Conservation (phyloP, 2,113 vertebrate genomes). For the Budorcas taxicolor region DNA sequence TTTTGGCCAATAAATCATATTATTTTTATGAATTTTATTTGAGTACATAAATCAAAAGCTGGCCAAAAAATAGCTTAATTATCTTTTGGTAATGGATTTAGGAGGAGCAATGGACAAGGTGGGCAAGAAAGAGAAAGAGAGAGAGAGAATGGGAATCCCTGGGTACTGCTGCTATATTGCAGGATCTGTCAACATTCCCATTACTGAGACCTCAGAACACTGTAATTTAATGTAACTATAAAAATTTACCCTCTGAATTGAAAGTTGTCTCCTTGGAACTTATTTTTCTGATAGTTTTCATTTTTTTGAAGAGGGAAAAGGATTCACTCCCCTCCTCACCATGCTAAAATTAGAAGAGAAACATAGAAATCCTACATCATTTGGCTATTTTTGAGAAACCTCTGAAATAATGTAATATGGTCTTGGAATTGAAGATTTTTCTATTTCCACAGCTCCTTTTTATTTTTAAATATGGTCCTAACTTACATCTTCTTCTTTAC, state of each 20-base stretch:
- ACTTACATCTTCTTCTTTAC: not conserved
- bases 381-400: constrained; percentile 45
- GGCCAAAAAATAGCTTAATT: not conserved
- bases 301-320: not conserved
- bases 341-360: constrained; percentile 40
- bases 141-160: not conserved
- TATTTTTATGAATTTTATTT: constrained; percentile 68
- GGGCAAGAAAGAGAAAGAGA: not conserved
- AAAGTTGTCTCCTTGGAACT: constrained; percentile 36
- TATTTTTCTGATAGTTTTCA: constrained; percentile 39
- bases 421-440: not conserved
- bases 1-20: constrained; percentile 58
- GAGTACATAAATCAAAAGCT: constrained; percentile 31
- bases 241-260: constrained; percentile 51
- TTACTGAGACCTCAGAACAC: constrained; percentile 46
- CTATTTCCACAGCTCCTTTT: not conserved
- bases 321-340: not conserved
- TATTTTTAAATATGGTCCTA: constrained; percentile 35
- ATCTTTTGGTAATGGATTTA: not conserved
- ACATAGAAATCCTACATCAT: constrained; percentile 30
- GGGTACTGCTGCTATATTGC: not conserved
- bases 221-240: constrained; percentile 62
- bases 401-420: constrained; percentile 25
- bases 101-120: not conserved
- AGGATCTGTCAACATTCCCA: not conserved